These are phyloP conservation scores for Zoroaster sp. DNA, from an alignment of 53 echinoderm and acorn worm species.

Conservation along the genomic window DNA sequence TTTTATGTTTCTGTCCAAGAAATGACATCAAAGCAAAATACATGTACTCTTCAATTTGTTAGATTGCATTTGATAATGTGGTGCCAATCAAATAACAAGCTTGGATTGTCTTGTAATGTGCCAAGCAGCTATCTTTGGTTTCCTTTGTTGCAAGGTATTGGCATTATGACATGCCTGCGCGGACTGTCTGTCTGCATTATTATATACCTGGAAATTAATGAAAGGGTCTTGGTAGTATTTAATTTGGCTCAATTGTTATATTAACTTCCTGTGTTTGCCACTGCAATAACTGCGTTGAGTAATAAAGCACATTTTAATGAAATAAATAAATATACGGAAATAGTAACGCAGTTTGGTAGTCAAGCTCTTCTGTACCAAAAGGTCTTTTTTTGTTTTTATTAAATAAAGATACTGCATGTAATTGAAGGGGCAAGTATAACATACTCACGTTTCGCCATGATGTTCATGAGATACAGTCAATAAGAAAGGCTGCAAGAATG, in stretches of 20 bases:
- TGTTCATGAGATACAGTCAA: background rate
- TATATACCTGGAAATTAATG: background rate
- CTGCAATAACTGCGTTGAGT: conserved; percentile 5
- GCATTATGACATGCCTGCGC: background rate
- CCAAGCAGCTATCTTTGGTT: background rate
- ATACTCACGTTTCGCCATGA: background rate
- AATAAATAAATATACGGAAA: background rate
- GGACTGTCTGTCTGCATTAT: background rate
- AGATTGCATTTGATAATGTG: too few relatives aligned
- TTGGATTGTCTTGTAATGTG: too few relatives aligned
- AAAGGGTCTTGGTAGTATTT: background rate
- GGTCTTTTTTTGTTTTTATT: background rate
- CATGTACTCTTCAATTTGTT: too few relatives aligned
- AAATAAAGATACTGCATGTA: background rate
- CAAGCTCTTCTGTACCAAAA: background rate
- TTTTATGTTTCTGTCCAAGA: too few relatives aligned
- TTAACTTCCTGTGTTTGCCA: background rate
- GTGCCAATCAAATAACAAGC: too few relatives aligned
- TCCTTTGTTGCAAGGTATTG: background rate
- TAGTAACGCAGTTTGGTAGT: background rate
- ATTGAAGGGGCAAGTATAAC: background rate
- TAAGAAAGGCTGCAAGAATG: background rate
- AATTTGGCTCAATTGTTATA: background rate
- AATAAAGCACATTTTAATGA: conserved; percentile 22
- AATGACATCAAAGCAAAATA: too few relatives aligned